Base-by-base conservation (phyloP, 2,797 vertebrate species). In the Champsocephalus esox region DNA sequence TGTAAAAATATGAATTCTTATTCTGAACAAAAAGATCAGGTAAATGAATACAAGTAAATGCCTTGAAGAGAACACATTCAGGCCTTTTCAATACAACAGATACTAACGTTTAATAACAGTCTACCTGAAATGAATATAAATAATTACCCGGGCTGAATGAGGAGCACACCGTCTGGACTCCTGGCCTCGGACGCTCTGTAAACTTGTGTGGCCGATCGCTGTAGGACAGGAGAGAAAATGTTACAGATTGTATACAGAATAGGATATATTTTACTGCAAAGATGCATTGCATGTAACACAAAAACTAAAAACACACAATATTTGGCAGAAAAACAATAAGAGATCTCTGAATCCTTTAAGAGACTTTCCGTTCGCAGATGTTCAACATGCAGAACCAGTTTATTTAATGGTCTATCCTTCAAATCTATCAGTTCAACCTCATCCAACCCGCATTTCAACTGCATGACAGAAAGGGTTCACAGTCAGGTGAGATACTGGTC, bases 111-210 rank as follows among this genome's bases (percentile, higher is more conserved):
- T 6, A 5, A 24, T 2, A 44, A 5, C 5, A 52, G 8, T 56
- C 38, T 9, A 41, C 3, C 13, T 21, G 9, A 56, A 54, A 38
- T 38, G 8, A 9, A 38, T 38, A 2, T 7, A 14, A 17, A 63
- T 3, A 0, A 17, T 96, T 95, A 99, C 98, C 98, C 88, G 96
- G 95, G 71, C 98, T 99, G 91, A 99, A 99, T 2, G 98, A 99
- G 70, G 97, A 99, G 73, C 98, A 99, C 73, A 99, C 96, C 46
- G 97, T 99, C 87, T 99, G 97, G 87, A 98, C 95, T 4, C 98
- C 97, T 12, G 97, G 98, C 75, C 98, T 95, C 12, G 97, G 96
- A 24, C 96, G 96, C 90, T 99, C 98, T 21, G 94, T 97, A 87
- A 99, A 99, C 90, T 99, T 99, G 91, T 97, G 89, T 12, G 97